Evolutionary conservation across 2,888 invertebrate species (phyloP), one percentile per base, ranked within the genome.

Genomic region (Hartigia nigra): DNA sequence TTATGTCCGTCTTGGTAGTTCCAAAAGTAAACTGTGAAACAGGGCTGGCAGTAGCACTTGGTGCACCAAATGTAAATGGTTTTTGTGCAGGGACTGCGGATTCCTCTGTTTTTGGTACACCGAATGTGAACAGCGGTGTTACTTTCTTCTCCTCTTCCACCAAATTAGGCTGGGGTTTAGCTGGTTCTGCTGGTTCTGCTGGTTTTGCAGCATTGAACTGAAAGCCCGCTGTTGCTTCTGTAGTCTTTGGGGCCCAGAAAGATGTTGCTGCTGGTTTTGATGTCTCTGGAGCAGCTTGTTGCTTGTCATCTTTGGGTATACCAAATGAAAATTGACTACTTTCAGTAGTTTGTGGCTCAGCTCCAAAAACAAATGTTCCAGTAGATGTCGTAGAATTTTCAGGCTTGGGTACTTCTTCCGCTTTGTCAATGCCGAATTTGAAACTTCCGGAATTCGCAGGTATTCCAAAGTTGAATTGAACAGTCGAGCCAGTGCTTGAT

Each of bases 361-460:
- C 87, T 3, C 92, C 92, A 81, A 92, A 92, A n/a, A 86, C 90
- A 74, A 93, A 92, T 39, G 89, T 88, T 55, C 87, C 85, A 5
- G 87, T 82, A 12, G 87, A 81, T 36, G 84, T 80, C 75, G 83
- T 75, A 35, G 76, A 72, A 12, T 81, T 79, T 35, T 82, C 81
- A 14, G 82, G 70, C 34, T 84, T 84, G 37, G 80, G 75, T 82
- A 88, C 78, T 4, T 80, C 82, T 4, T 88, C 88, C 14, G 90
- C 87, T 83, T 92, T 92, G 80, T 93, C 92, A 74, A 93, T 91
- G 5, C 93, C 94, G 87, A 94, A 93, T 85, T 92, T 93, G 81
- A 93, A 90, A 23, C 81, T 81, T 34, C 82, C 12, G 79, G 37
- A 74, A 70, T 81, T 85, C 4, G 87, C 74, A 5, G 91, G 87